These are phyloP conservation scores for Eupithecia subumbrata DNA, from an alignment of 2,888 invertebrate species.

Conservation along the genomic window DNA sequence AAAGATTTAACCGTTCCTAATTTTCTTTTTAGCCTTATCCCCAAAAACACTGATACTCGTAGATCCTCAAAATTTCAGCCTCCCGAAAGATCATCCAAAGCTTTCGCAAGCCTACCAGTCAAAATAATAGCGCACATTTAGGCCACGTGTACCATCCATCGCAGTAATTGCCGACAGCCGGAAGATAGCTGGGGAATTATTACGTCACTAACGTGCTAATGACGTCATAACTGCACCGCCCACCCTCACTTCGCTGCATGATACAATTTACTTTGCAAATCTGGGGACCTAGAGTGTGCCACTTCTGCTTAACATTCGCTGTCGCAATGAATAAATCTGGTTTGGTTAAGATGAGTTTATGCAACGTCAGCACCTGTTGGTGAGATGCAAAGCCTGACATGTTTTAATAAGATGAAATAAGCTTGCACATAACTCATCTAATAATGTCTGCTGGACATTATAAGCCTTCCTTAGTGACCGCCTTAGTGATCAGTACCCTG, in stretches of 20 bases:
- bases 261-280: slow-evolving; percentile 40
- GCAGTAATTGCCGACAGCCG: slow-evolving; percentile 78
- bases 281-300: slow-evolving; percentile 21
- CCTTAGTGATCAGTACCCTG: too few species aligned
- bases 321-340: slow-evolving; percentile 11
- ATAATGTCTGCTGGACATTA: background rate
- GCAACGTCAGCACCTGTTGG: slow-evolving; percentile 3
- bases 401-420: background rate
- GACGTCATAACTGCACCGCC: slow-evolving; percentile 82
- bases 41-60: background rate
- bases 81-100: slow-evolving; percentile 15
- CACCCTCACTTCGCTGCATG: slow-evolving; percentile 60
- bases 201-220: slow-evolving; percentile 81
- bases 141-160: slow-evolving; percentile 73
- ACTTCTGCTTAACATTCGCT: slow-evolving; percentile 16
- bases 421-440: background rate
- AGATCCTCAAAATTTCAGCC: background rate
- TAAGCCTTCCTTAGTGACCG: background rate
- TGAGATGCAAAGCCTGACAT: background rate
- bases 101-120: slow-evolving; percentile 40
- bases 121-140: slow-evolving; percentile 68
- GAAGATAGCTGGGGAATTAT: slow-evolving; percentile 78
- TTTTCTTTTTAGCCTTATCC: background rate
- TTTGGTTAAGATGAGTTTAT: slow-evolving; percentile 5
- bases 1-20: background rate